Evolutionary conservation across 2,888 invertebrate genomes (phyloP), one percentile per base, ranked within the genome.

Genomic region (Kuschelorhynchus macadamiae): DNA sequence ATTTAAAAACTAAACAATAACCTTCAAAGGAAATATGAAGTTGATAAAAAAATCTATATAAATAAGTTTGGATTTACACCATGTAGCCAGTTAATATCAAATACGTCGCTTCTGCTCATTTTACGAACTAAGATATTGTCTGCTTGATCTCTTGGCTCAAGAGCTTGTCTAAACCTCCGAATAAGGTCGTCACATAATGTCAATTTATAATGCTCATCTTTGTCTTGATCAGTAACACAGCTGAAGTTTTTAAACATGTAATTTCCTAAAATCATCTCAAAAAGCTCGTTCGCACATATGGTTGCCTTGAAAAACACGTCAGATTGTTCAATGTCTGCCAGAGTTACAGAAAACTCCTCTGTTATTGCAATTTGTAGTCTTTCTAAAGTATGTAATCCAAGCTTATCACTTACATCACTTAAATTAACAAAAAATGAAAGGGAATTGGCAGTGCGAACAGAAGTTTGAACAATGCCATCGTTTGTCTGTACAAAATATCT

Each of bases 271-370:
- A 68, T 18, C 56, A 75, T 66, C 36, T 75, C 71, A 44, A 73
- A 70, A 49, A 73, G 72, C 12, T 68, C 64, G 41, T 61, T 67
- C 1, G 74, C 68, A 42, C 71, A 67, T 0, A 73, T 57, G 57
- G 69, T 71, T 55, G 64, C 71, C n/a, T 66, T 57, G 39, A 75
- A 71, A 60, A 71, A 71, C 1, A 57, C 67, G 59, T 75, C 74
- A 1, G 41, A 57, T 16, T 20, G 17, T 17, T 56, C 36, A 9
- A 75, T 72, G 12, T 32, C 41, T 17, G 44, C 44, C 5, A 74
- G 46, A 32, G 67, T 61, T 8, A 74, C 11, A 1, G 44, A 41
- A 8, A 53, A 65, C 0, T 55, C 25, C 7, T 70, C 60, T 7
- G 67, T 47, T 8, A 73, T 60, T 18, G 56, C 49, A 30, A 74